Evolutionary conservation across 2,888 invertebrate genomes (phyloP).

Genomic region (Autographa pulchrina): DNA sequence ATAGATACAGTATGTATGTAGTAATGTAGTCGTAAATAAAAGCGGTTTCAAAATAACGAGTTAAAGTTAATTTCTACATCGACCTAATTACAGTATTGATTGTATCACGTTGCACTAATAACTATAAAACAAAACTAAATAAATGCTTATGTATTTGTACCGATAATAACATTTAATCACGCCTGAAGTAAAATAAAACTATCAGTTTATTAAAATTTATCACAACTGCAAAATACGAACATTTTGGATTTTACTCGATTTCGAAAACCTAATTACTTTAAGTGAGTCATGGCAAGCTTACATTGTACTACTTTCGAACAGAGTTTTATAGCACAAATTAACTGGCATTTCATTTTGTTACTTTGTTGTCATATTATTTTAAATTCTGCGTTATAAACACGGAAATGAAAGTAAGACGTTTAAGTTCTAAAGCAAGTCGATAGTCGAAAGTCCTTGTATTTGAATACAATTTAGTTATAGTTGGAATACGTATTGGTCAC

Average conservation of each 20-base stretch:
- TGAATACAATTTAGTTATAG: neutral
- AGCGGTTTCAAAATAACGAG: neutral
- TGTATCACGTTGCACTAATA: neutral
- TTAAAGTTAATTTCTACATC: neutral
- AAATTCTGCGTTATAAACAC: slow-evolving; percentile 10
- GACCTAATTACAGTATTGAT: neutral
- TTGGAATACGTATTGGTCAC: slow-evolving; percentile 22
- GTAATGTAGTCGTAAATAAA: neutral
- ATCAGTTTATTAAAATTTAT: slow-evolving; percentile 3
- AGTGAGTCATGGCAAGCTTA: slow-evolving; percentile 18
- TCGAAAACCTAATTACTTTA: slow-evolving; percentile 26
- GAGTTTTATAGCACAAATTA: slow-evolving; percentile 13
- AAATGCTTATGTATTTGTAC: neutral
- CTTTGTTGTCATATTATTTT: neutral
- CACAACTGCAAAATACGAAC: slow-evolving; percentile 7
- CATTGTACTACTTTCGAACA: slow-evolving; percentile 7
- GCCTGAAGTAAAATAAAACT: neutral
- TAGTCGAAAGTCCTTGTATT: neutral
- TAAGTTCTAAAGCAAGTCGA: neutral
- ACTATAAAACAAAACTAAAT: neutral
- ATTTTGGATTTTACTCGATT: slow-evolving; percentile 20
- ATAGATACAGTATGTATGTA: too few relatives aligned
- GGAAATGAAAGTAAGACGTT: slow-evolving; percentile 16
- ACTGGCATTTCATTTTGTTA: slow-evolving; percentile 2
- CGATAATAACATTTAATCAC: neutral